These are phyloP conservation scores for Panthera tigris DNA, from an alignment of 2,113 vertebrate species.

Conservation along the genomic window DNA sequence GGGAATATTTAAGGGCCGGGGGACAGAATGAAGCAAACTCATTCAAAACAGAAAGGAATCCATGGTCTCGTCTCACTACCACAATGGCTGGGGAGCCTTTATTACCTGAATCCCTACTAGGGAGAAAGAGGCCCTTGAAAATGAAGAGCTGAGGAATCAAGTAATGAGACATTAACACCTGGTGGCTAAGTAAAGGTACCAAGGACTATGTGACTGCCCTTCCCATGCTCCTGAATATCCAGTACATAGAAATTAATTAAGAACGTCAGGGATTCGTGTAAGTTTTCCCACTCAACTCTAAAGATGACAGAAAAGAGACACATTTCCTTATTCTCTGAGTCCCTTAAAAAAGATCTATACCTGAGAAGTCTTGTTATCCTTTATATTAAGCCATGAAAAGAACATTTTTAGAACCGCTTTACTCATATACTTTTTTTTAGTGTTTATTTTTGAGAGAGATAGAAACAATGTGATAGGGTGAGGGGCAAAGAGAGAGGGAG, in stretches of 20 bases:
- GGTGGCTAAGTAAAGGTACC: too few species aligned
- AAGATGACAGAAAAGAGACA: not conserved
- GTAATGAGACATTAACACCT: not conserved
- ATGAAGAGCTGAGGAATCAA: not conserved
- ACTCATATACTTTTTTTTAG: not conserved
- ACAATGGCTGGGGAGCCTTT: not conserved
- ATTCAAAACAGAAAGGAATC: not conserved
- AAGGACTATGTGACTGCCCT: not conserved
- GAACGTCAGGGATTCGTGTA: not conserved
- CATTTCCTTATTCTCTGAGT: not conserved
- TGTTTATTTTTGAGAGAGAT: too few species aligned
- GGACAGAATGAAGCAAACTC: not conserved
- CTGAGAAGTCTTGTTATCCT: not conserved
- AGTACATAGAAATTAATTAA: not conserved
- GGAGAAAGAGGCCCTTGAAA: not conserved
- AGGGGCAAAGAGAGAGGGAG: too few species aligned
- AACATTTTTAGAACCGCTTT: not conserved
- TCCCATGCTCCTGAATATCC: not conserved
- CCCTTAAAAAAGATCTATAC: not conserved
- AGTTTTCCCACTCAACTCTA: not conserved
- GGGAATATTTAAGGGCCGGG: too few species aligned
- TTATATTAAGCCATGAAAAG: not conserved
- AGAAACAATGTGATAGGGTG: too few species aligned
- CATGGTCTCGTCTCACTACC: not conserved
- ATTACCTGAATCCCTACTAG: not conserved